Conservation (phyloP, 2,113 vertebrate species). For the Phalacrocorax carbo region DNA sequence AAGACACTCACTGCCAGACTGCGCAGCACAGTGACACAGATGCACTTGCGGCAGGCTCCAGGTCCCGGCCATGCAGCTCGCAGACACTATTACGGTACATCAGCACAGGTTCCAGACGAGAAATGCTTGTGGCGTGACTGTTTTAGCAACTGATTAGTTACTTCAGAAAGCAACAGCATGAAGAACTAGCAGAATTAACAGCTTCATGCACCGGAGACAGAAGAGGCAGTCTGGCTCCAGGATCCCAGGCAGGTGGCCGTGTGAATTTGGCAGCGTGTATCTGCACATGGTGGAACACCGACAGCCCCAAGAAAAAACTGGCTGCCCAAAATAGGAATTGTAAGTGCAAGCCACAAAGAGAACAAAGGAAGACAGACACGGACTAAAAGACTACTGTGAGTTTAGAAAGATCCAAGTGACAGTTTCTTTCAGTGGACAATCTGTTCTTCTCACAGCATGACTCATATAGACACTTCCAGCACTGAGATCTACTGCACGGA, state of each 20-base stretch:
- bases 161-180: background rate
- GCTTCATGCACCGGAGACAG: background rate
- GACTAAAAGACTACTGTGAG: background rate
- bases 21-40: background rate
- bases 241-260: background rate
- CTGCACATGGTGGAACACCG: accelerated
- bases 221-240: background rate
- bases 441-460: background rate
- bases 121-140: background rate
- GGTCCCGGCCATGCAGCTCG: background rate
- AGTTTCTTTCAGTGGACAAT: background rate
- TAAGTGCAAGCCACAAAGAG: accelerated
- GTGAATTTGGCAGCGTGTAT: background rate
- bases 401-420: background rate
- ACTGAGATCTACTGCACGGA: background rate
- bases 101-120: background rate
- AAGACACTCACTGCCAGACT: background rate
- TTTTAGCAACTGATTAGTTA: background rate
- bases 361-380: background rate
- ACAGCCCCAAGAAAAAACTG: background rate
- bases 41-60: background rate
- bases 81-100: background rate
- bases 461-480: background rate
- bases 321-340: background rate
- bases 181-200: background rate